Evolutionary conservation across 2,113 vertebrate species (phyloP), one percentile per base, ranked within the genome.

Genomic region (Petroica traversi): DNA sequence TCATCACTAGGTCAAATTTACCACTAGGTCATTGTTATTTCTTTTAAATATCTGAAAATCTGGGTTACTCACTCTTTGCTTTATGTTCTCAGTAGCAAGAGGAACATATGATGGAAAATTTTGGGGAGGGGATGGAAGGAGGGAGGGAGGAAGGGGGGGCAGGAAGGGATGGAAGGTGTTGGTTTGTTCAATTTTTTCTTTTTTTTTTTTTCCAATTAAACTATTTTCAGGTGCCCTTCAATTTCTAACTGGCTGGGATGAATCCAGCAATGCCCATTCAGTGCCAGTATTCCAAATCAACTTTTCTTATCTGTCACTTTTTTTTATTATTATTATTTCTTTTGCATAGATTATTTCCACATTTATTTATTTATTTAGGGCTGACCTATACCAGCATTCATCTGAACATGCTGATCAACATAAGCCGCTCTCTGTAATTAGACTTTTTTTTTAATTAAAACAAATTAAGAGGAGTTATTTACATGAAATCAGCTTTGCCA

Each of bases 381-480:
- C 33, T 96, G 88, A 83, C 59, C 85, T 80, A 83, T 23, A 80
- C 25, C 20, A 81, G 46, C 23, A 77, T 45, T 85, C 31, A 48
- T 82, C 43, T 80, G 74, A 89, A 76, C 38, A 61, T 1, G 1
- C 12, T 85, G 29, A 83, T 92, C 85, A 85, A 64, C 0, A 0
- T 45, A 83, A 89, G 9, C 7, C 43, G 14, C 36, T 91, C 57
- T 80, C 25, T 73, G 19, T 64, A 95, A 95, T 96, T 93, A 87
- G 29, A 51, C 17, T n/a, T 71, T 59, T 69, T 90, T 72, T 88
- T 63, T 9, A 92, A 96, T 96, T 96, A 93, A 91, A 89, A 83
- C 48, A 78, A 66, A 93, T 91, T 92, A 95, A 74, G 54, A 82
- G 54, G 67, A 85, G 72, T 92, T 92, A 95, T 95, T 96, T 84